Conservation (phyloP, 2,113 vertebrate genomes). For the Daboia siamensis region DNA sequence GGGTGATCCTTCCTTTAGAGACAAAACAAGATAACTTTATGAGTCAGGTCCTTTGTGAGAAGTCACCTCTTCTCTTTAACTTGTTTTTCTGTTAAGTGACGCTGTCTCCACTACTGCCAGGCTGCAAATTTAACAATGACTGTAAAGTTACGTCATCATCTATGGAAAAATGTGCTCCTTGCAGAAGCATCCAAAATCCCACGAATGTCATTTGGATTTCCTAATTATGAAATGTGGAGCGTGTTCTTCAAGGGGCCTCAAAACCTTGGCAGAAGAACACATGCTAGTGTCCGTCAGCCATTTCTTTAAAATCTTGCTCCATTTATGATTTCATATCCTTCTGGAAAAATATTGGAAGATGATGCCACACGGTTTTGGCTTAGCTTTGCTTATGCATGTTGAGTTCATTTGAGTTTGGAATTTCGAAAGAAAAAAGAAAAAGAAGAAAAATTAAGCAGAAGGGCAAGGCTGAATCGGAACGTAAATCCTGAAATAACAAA, state of each 20-base stretch:
- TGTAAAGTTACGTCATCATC: not conserved
- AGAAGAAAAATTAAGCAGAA: not conserved
- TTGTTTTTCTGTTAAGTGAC: not conserved
- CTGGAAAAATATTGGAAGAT: not conserved
- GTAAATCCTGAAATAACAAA: not conserved
- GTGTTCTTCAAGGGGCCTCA: not conserved
- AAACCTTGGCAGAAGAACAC: not conserved
- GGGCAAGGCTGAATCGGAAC: not conserved
- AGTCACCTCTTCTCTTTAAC: not conserved
- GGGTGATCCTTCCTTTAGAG: not conserved
- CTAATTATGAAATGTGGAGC: not conserved
- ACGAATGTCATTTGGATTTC: not conserved
- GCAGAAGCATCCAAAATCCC: not conserved
- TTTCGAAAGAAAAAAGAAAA: not conserved
- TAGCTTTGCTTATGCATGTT: not conserved
- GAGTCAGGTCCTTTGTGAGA: not conserved
- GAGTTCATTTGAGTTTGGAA: conserved; percentile 1
- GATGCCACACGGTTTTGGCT: not conserved
- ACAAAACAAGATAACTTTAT: not conserved
- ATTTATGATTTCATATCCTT: conserved; percentile 7
- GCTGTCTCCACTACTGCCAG: not conserved
- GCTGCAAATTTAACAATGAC: not conserved
- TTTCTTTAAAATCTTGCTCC: not conserved
- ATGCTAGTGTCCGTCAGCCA: not conserved
- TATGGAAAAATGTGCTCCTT: not conserved